Evolutionary conservation across 2,797 vertebrate genomes (phyloP), one percentile per base, ranked within the genome.

Genomic region (Saxicola maurus): DNA sequence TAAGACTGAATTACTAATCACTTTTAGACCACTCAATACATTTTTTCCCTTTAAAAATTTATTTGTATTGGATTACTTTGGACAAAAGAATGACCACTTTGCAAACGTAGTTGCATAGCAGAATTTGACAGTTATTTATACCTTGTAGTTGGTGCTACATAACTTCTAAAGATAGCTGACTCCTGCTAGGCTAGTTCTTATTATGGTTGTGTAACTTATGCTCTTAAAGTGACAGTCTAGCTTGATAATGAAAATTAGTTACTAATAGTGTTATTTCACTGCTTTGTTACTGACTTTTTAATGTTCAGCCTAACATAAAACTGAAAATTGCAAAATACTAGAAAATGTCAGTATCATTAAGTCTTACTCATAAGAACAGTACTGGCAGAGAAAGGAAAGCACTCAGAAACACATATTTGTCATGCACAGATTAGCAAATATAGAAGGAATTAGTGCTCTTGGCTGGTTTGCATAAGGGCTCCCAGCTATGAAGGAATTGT

Each of bases 351-450:
- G 15, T 56, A 24, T 68, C 21, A 69, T 80, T 67, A 86, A 87
- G 52, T 78, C 42, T 43, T 67, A 23, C 24, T 45, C 31, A 40
- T 46, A 87, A 66, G 60, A 87, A 83, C 75, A 74, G 82, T 71
- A 33, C 72, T 77, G 82, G 55, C 55, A 84, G 60, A 49, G 66
- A 91, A 84, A 90, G 46, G 21, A 89, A 82, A 90, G 51, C 81
- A 77, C 28, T 82, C 45, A 48, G 78, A 71, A 81, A 66, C 62
- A 85, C 28, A 0, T 61, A 87, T 85, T 91, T 87, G 33, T 94
- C 80, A 88, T 60, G 61, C 89, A 93, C 59, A 81, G 89, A 94
- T 82, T 93, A 88, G 59, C 76, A 92, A 90, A 78, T 77, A 89
- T 10, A 89, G 85, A 92, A 91, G 59, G 82, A 86, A 91, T 90